Percentiles rank a stretch among this genome's conserved stretches.
Evolutionary conservation across 2,113 vertebrate species (phyloP).

Genomic region (Copsychus sechellarum): DNA sequence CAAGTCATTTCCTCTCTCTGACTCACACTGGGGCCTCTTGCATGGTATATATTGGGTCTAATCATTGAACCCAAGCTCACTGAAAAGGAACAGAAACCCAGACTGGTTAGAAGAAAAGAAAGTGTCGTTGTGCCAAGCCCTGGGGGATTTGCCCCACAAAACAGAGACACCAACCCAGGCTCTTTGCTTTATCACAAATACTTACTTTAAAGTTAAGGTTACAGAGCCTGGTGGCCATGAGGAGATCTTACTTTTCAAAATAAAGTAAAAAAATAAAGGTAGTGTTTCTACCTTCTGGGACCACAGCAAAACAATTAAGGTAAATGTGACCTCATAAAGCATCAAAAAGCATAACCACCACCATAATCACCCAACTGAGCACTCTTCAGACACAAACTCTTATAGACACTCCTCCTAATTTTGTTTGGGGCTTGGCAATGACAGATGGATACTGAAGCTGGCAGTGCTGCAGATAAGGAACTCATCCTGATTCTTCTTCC

Average conservation of each 20-base stretch:
- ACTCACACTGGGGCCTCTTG: neutral
- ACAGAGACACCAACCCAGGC: fast-evolving
- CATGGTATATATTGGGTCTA: neutral
- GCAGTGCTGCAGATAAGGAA: neutral
- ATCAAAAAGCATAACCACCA: neutral
- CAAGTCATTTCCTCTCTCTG: constrained; percentile 1
- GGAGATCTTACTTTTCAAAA: neutral
- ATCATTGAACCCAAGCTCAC: neutral
- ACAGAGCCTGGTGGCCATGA: neutral
- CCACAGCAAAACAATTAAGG: neutral
- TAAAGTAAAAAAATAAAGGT: neutral
- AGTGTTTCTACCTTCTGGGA: neutral
- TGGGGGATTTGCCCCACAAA: neutral
- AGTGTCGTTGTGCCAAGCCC: neutral
- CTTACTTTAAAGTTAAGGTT: neutral
- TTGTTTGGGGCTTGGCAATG: neutral
- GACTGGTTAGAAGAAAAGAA: neutral
- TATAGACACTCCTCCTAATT: neutral
- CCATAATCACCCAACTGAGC: neutral
- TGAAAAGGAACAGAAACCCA: constrained; percentile 7
- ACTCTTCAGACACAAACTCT: neutral
- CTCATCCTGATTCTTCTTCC: neutral
- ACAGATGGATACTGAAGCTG: neutral
- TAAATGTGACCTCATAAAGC: neutral
- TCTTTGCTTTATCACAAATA: neutral